phyloP scores from a whole-genome alignment of 2,888 invertebrate species.

The Synergus gifuensis region DNA sequence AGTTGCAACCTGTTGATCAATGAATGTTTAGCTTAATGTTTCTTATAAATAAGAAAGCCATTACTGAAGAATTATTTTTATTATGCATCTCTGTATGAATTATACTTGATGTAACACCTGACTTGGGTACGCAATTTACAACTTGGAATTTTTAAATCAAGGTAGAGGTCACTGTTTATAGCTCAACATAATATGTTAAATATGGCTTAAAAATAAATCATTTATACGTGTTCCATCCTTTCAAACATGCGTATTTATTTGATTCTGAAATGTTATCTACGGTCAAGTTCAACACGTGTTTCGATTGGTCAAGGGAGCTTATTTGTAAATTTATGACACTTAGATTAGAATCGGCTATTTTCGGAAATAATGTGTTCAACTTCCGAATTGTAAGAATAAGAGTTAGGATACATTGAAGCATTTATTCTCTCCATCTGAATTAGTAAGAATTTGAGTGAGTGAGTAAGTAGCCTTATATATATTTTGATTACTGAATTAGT shows the following conservation, averaged over 20 bases:
- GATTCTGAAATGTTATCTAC: not conserved
- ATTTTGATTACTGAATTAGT: no score
- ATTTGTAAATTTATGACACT: not conserved
- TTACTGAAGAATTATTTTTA: no score
- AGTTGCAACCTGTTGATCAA: not conserved
- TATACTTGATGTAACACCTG: no score
- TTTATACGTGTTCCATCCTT: not conserved
- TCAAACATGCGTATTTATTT: not conserved
- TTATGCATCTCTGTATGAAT: no score
- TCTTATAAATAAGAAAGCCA: no score
- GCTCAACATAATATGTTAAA: not conserved
- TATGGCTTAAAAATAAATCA: not conserved
- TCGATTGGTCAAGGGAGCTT: not conserved
- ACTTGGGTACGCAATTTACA: no score
- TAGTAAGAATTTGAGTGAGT: no score
- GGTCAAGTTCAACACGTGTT: slow-evolving; percentile 6
- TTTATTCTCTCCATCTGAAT: no score
- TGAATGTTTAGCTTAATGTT: not conserved
- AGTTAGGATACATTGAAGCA: no score
- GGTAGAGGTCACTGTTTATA: not conserved
- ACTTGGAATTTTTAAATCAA: not conserved
- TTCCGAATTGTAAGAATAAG: not conserved
- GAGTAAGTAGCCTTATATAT: no score
- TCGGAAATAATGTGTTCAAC: not conserved
- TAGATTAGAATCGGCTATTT: not conserved